Evolutionary conservation across 1,140 invertebrate species (phyloP), one percentile per base, ranked within the genome.

Genomic region (Patella vulgata): DNA sequence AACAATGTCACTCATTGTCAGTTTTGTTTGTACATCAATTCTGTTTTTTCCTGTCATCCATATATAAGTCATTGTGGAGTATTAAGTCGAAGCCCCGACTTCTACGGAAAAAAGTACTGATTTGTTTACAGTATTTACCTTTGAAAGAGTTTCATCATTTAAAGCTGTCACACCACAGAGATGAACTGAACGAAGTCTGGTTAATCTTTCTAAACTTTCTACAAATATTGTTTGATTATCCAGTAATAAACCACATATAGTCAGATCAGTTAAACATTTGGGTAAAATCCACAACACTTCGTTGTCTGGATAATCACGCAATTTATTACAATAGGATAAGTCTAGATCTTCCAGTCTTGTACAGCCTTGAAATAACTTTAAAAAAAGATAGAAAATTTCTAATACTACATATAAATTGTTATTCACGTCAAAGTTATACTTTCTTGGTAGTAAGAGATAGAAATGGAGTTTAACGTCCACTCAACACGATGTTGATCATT

Each of bases 91-190:
- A n/a, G n/a, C n/a, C n/a, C n/a, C n/a, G n/a, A n/a, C n/a, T n/a
- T n/a, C n/a, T n/a, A n/a, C n/a, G n/a, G n/a, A n/a, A n/a, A n/a
- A n/a, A n/a, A n/a, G n/a, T n/a, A n/a, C n/a, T n/a, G n/a, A n/a
- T n/a, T n/a, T n/a, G n/a, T n/a, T n/a, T n/a, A n/a, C n/a, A n/a
- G n/a, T n/a, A n/a, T n/a, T n/a, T n/a, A 80, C 78, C 75, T 77
- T 21, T 30, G 52, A 27, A 21, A 82, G 60, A 11, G 76, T 75
- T 11, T 63, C 44, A 63, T 82, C 81, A 64, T 71, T 77, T 19
- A 82, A 56, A 19, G 74, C 74, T 2, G 74, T 44, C 17, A 82
- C 74, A 21, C 81, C 81, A 73, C 78, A 80, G 6, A 82, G 61
- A 42, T 70, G 65, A 1, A 81, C 23, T 3, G 64, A 61, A 28